Evolutionary conservation across 2,797 vertebrate genomes (phyloP), one percentile per base, ranked within the genome.

Genomic region (Lepilemur septentrionalis): DNA sequence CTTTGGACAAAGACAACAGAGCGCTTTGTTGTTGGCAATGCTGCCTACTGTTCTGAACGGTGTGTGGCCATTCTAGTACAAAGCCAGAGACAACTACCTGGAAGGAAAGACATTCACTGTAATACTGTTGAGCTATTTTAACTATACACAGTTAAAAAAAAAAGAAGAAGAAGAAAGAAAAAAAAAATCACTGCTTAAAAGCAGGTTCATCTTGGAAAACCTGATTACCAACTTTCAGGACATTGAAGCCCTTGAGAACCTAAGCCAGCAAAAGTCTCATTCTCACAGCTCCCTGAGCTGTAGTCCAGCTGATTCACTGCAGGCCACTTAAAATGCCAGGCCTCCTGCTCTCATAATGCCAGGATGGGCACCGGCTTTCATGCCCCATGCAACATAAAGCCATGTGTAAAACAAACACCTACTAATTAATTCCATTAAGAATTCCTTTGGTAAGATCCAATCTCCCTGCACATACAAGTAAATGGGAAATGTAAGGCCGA

Each of bases 161-260:
- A 69, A 83, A 52, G 59, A 65, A 22, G 25, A 96, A 96, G 59
- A 65, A n/a, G 8, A 2, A 70, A 38, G 7, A 35, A 65, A 80
- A 70, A 43, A 76, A 92, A 96, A 96, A 83, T 80, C 80, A 69
- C 98, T 98, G 96, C 97, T 94, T 94, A 98, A 98, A 96, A 98
- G 97, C 98, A 98, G 97, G 98, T 98, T 98, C 97, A 82, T 98
- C 98, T 98, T 97, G 98, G 98, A 97, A 98, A 99, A 99, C 98
- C 98, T 98, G 98, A 98, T 98, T 93, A 91, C 97, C 98, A 93
- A 87, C 97, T 98, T 98, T 96, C 75, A 76, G 12, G 96, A 97
- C 95, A 82, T 17, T 96, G 86, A 75, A 97, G 96, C 75, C 55
- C 75, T 90, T 96, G 93, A 98, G 95, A 98, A 95, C 23, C 28